phyloP scores from a whole-genome alignment of 2,113 vertebrate species.

The Procapra przewalskii region DNA sequence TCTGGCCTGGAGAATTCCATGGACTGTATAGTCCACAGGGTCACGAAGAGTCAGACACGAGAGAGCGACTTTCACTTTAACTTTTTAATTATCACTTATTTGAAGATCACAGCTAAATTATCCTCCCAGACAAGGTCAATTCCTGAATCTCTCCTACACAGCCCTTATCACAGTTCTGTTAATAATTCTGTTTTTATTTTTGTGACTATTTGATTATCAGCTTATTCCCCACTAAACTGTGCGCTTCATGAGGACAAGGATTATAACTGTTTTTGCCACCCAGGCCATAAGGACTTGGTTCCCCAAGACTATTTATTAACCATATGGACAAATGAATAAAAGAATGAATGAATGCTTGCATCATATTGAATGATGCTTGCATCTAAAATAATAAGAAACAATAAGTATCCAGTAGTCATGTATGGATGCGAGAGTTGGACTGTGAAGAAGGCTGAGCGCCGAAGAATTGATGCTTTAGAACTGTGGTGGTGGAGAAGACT shows the following conservation, averaged over 20 bases:
- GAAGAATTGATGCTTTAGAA: no score
- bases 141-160: constrained; percentile 1
- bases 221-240: not conserved
- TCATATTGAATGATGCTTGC: not conserved
- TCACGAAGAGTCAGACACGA: not conserved
- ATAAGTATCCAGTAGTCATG: not conserved
- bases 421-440: no score
- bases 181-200: not conserved
- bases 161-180: not conserved
- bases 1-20: not conserved
- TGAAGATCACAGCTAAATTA: not conserved
- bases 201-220: not conserved
- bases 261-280: not conserved
- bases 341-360: not conserved
- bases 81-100: not conserved
- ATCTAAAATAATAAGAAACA: not conserved
- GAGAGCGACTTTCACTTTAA: not conserved
- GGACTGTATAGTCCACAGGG: not conserved
- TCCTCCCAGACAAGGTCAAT: not conserved
- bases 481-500: no score
- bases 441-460: no score
- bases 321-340: not conserved
- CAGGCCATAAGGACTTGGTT: not conserved
- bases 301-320: not conserved
- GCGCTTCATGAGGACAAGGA: not conserved